A percentile compares a stretch with the other conserved stretches of the same genome.
Conservation (phyloP, 2,797 vertebrate genomes). For the Pseudochirops corinnae region DNA sequence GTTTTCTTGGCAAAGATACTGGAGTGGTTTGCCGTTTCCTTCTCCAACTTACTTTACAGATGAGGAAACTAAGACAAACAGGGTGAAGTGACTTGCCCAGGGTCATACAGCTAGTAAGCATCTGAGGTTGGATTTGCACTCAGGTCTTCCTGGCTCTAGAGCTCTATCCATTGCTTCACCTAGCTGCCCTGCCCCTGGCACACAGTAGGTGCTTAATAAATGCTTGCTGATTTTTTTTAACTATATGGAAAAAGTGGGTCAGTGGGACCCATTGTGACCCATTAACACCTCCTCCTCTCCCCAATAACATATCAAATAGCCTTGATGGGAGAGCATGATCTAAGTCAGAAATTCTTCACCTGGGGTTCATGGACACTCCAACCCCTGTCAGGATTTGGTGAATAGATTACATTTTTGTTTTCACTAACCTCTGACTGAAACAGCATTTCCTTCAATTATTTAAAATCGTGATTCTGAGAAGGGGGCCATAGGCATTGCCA, state of each 20-base stretch:
- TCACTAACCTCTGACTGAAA: background rate
- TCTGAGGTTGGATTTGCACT: no score
- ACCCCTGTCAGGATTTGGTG: background rate
- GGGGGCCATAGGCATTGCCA: background rate
- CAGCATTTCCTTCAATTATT: background rate
- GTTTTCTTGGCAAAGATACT: background rate
- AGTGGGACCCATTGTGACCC: no score
- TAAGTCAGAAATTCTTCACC: background rate
- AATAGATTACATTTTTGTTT: background rate
- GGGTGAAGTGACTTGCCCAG: background rate
- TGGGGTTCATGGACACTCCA: background rate
- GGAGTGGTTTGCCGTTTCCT: background rate
- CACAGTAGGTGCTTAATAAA: no score
- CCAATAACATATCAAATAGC: no score
- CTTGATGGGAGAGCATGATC: background rate
- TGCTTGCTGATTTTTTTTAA: no score
- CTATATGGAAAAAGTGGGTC: no score
- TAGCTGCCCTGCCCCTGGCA: no score
- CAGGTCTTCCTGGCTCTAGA: no score
- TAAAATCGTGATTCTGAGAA: background rate
- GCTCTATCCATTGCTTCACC: no score
- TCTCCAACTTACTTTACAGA: background rate
- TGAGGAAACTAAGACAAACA: background rate
- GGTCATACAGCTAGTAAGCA: background rate
- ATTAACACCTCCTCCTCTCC: no score